phyloP scores from a whole-genome alignment of 2,888 invertebrate genomes.

The Acronicta leporina region DNA sequence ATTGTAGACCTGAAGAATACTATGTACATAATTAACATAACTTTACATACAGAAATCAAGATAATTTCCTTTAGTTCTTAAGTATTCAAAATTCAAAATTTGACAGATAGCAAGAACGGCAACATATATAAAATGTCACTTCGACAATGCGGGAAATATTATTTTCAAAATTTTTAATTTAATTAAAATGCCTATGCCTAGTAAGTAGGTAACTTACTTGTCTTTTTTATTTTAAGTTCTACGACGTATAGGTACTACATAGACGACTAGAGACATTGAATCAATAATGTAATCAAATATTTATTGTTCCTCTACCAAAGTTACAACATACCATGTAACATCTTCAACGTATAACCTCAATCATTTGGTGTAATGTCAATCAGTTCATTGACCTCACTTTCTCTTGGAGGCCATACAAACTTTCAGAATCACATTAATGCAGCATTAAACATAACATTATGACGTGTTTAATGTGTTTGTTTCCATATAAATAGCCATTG shows the following conservation, averaged over 20 bases:
- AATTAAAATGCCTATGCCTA: too few relatives aligned
- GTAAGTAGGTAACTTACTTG: too few relatives aligned
- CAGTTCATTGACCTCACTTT: constrained; percentile 55
- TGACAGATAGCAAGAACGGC: too few relatives aligned
- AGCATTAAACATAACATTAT: constrained; percentile 38
- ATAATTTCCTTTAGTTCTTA: neutral
- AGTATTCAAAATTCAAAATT: neutral
- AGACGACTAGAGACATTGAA: neutral
- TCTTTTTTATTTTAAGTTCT: too few relatives aligned
- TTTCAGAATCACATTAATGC: constrained; percentile 50
- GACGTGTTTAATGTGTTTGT: constrained; percentile 25
- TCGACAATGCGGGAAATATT: too few relatives aligned
- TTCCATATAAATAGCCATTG: constrained; percentile 29
- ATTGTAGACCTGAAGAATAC: too few relatives aligned
- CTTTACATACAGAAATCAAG: too few relatives aligned
- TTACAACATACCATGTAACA: constrained; percentile 26
- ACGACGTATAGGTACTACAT: too few relatives aligned
- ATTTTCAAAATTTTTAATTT: too few relatives aligned
- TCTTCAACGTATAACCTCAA: constrained; percentile 34
- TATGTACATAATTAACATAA: too few relatives aligned
- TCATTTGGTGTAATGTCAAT: constrained; percentile 47
- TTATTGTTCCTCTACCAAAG: neutral
- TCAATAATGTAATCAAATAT: constrained; percentile 1
- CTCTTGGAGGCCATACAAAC: constrained; percentile 46
- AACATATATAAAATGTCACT: too few relatives aligned